These are phyloP conservation scores for Silurus aristotelis DNA, from an alignment of 2,797 vertebrate genomes.

Conservation along the genomic window DNA sequence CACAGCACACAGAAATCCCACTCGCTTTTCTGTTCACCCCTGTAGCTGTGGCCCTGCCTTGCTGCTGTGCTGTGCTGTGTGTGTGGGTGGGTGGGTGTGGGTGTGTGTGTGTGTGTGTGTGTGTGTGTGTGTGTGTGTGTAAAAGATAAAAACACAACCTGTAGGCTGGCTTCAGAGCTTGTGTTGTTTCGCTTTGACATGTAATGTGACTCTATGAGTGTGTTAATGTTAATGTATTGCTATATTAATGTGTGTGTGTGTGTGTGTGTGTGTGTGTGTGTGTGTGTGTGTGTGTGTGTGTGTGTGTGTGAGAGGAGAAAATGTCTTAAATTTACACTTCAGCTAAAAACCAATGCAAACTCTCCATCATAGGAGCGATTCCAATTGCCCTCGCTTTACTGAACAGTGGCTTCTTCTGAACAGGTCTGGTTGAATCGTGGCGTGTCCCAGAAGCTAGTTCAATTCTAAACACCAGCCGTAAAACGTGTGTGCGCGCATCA, in stretches of 20 bases:
- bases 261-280: constrained; percentile 41
- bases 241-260: constrained; percentile 6
- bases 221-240: background rate
- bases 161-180: constrained; percentile 37
- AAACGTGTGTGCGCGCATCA: background rate
- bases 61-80: background rate
- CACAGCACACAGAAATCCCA: background rate
- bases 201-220: constrained; percentile 7
- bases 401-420: background rate
- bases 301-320: constrained; percentile 10
- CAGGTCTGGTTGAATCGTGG: constrained; percentile 3
- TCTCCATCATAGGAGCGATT: constrained; percentile 31
- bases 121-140: constrained; percentile 3
- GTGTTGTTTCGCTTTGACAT: constrained; percentile 30
- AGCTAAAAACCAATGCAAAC: background rate
- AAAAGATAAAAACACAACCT: background rate
- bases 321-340: background rate
- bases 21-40: background rate
- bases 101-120: constrained; percentile 33
- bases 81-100: background rate
- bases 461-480: background rate
- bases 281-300: constrained; percentile 23
- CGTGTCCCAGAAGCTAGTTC: constrained; percentile 13
- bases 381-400: constrained; percentile 15
- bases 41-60: constrained; percentile 25